Conservation (phyloP, 2,113 vertebrate species). For the Peromyscus californicus region DNA sequence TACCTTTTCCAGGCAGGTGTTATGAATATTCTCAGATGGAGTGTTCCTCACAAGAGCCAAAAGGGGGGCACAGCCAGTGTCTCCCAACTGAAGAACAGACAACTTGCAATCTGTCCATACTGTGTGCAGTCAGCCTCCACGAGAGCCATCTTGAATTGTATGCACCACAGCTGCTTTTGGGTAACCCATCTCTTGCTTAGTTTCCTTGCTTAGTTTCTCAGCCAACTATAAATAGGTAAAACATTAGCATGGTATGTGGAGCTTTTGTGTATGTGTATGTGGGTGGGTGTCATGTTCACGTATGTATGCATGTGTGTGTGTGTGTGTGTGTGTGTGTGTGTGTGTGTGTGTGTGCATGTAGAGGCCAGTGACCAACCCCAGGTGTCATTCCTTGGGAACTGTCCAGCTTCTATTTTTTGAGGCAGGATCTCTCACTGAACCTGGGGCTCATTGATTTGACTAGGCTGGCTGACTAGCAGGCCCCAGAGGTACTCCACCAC, state of each 20-base stretch:
- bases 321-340: background rate
- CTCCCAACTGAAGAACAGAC: background rate
- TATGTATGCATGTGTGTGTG: background rate
- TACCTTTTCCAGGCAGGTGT: background rate
- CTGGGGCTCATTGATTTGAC: background rate
- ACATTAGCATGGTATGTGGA: no score
- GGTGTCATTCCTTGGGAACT: background rate
- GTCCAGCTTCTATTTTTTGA: background rate
- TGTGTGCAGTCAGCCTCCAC: background rate
- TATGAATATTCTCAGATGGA: background rate
- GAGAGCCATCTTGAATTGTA: background rate
- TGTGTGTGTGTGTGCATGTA: background rate
- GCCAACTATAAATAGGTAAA: background rate
- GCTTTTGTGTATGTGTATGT: background rate
- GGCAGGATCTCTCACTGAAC: background rate
- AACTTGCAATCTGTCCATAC: background rate
- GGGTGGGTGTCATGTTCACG: background rate
- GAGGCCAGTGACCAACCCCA: background rate
- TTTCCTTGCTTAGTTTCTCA: background rate
- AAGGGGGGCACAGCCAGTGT: background rate
- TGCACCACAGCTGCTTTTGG: accelerated
- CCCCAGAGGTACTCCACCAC: background rate
- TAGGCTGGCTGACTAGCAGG: no score
- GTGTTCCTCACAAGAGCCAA: background rate
- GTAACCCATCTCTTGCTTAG: no score